Percentiles rank a stretch among this genome's conserved stretches.
Conservation (phyloP, 2,797 vertebrate species). For the Fratercula arctica region DNA sequence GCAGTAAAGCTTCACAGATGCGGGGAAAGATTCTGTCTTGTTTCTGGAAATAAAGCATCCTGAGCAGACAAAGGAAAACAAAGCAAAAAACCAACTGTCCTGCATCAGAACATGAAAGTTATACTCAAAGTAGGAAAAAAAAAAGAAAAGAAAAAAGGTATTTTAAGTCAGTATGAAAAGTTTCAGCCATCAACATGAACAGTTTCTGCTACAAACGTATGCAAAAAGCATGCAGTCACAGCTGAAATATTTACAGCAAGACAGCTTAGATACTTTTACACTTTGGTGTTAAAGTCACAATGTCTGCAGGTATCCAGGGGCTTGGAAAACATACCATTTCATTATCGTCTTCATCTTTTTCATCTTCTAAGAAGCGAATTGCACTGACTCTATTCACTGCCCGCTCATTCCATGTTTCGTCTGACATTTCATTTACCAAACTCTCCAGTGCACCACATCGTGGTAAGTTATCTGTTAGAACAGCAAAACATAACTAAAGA, state of each 20-base stretch:
- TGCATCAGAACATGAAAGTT: not conserved
- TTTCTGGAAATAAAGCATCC: constrained; percentile 29
- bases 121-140: not conserved
- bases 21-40: constrained; percentile 30
- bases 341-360: constrained; percentile 88
- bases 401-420: constrained; percentile 90
- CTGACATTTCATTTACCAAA: constrained; percentile 87
- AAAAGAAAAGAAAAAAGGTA: not conserved
- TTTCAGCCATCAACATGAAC: not conserved
- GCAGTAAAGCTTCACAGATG: constrained; percentile 33
- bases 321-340: constrained; percentile 83
- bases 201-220: not conserved
- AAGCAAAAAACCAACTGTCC: not conserved
- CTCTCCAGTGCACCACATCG: constrained; percentile 93
- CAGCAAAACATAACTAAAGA: not conserved
- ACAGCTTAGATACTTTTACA: not conserved
- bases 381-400: constrained; percentile 90
- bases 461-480: constrained; percentile 85
- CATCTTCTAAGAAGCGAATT: constrained; percentile 94
- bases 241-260: not conserved
- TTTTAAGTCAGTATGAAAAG: not conserved
- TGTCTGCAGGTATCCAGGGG: not conserved
- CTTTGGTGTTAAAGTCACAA: not conserved
- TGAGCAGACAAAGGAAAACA: not conserved
- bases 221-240: not conserved